Conservation (phyloP, 2,113 vertebrate genomes). For the Crotalus horridus region DNA sequence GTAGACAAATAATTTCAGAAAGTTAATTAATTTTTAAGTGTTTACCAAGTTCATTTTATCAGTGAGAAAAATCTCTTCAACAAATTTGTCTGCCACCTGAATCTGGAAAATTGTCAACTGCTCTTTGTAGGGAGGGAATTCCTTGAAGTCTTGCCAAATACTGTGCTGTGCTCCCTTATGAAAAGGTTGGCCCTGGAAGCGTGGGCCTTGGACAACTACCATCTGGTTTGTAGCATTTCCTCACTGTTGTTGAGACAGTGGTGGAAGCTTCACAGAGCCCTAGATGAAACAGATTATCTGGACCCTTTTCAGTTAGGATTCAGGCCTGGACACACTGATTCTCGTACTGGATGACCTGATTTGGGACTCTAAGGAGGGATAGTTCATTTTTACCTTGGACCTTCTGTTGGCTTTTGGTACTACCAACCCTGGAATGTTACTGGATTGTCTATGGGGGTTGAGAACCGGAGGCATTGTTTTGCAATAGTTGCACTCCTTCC, state of each 20-base stretch:
- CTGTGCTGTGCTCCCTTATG: neutral
- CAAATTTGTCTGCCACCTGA: neutral
- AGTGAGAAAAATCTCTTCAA: neutral
- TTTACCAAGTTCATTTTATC: neutral
- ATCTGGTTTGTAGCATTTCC: neutral
- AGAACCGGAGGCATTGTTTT: neutral
- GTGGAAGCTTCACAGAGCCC: neutral
- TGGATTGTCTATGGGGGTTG: neutral
- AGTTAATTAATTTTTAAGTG: neutral
- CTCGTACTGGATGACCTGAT: neutral
- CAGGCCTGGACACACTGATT: neutral
- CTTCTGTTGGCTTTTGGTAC: neutral
- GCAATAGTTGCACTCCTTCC: neutral
- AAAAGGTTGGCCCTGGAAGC: neutral
- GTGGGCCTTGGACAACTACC: neutral
- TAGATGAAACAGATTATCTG: neutral
- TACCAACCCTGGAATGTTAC: neutral
- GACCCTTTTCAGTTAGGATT: neutral
- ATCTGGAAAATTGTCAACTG: neutral
- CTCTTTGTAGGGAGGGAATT: neutral
- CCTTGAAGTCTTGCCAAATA: neutral
- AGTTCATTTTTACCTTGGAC: neutral
- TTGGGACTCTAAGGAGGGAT: neutral
- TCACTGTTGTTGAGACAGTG: neutral
- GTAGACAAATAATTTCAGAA: constrained; percentile 51